These are phyloP conservation scores for Cryptocephalus primarius DNA, from an alignment of 2,888 invertebrate species.

Conservation along the genomic window DNA sequence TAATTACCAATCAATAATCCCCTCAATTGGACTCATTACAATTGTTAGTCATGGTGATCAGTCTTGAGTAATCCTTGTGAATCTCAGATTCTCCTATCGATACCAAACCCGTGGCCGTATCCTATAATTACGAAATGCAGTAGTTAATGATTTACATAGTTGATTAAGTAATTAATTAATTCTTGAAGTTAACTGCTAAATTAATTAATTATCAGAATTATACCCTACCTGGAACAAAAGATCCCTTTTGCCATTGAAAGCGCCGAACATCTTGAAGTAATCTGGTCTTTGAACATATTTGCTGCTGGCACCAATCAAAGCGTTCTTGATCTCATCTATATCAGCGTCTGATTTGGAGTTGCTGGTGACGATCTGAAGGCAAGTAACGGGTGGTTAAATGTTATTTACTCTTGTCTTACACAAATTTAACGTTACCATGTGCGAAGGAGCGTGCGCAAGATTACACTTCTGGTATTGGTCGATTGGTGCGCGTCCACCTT, in stretches of 20 bases:
- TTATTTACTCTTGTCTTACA: background rate
- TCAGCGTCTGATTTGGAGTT: conserved; percentile 32
- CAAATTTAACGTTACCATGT: conserved; percentile 38
- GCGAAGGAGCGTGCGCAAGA: conserved; percentile 48
- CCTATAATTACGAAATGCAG: too few relatives aligned
- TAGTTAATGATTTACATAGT: too few relatives aligned
- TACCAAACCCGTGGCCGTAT: too few relatives aligned
- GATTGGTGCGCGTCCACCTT: conserved; percentile 46
- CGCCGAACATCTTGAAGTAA: conserved; percentile 54
- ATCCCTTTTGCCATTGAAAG: conserved; percentile 41
- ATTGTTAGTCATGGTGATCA: too few relatives aligned
- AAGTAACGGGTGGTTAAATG: too few relatives aligned
- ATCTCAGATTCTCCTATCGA: too few relatives aligned
- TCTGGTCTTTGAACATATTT: conserved; percentile 46
- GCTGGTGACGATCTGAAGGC: conserved; percentile 33
- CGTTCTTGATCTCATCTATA: conserved; percentile 49
- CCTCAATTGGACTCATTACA: too few relatives aligned
- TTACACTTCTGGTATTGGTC: conserved; percentile 48
- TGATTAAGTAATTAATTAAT: too few relatives aligned
- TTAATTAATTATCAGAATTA: too few relatives aligned
- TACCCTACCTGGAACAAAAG: conserved; percentile 42
- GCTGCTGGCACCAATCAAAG: conserved; percentile 47
- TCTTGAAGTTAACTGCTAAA: too few relatives aligned
- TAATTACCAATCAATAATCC: too few relatives aligned
- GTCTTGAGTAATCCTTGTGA: too few relatives aligned